phyloP scores from a whole-genome alignment of 2,888 invertebrate species.

The Nymphalis urticae region DNA sequence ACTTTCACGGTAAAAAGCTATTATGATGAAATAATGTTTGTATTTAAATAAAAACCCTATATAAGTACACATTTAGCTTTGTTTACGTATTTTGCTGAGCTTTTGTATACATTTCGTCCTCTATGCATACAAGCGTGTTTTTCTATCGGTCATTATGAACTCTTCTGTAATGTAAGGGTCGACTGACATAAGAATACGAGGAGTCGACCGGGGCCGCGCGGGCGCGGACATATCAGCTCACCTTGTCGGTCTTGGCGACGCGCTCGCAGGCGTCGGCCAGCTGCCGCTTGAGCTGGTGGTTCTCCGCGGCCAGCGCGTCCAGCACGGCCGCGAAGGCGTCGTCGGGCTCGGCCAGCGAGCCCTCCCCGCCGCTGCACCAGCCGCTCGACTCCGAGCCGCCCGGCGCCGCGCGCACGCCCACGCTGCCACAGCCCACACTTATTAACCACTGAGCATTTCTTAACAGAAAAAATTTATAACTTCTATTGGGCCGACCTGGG shows the following conservation, averaged over 20 bases:
- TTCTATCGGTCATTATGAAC: too few relatives aligned
- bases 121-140: too few relatives aligned
- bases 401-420: conserved; percentile 78
- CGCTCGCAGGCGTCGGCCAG: conserved; percentile 91
- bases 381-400: conserved; percentile 83
- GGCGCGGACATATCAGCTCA: conserved; percentile 47
- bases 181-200: too few relatives aligned
- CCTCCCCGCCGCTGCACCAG: conserved; percentile 82
- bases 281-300: conserved; percentile 90
- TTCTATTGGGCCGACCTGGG: too few relatives aligned
- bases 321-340: conserved; percentile 90
- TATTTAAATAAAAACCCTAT: neutral
- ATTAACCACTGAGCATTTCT: too few relatives aligned
- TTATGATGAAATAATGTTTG: neutral
- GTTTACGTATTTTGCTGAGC: too few relatives aligned
- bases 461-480: too few relatives aligned
- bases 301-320: conserved; percentile 91
- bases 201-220: too few relatives aligned
- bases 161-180: too few relatives aligned
- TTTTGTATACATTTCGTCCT: too few relatives aligned
- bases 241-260: conserved; percentile 93
- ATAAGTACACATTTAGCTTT: too few relatives aligned
- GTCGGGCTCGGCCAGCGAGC: conserved; percentile 85
- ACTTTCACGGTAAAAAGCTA: neutral
- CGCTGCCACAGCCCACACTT: conserved; percentile 44